Evolutionary conservation across 1,140 invertebrate species (phyloP), one percentile per base, ranked within the genome.

Genomic region (Asobara japonica): DNA sequence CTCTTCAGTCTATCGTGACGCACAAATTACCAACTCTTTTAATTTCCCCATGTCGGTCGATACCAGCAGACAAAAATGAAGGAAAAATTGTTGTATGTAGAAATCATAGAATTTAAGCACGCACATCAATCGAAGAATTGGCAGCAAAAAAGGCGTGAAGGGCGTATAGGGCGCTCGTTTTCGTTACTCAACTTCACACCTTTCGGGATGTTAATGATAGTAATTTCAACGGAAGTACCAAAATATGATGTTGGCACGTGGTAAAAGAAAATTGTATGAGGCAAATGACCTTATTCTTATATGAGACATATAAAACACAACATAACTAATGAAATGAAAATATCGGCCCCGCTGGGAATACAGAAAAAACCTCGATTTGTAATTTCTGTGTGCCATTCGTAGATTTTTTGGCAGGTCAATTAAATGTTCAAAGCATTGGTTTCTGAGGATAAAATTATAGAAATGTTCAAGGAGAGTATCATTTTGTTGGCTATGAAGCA

Each of bases 1-100:
- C 77, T 75, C 74, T 77, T 76, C 13, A 45, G n/a, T 56, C 20
- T 25, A 27, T 56, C 51, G 51, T 56, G 51, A 56, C 51, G 51
- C 66, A 31, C 20, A 31, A n/a, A 69, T 48, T n/a, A 41, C 33
- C 18, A 65, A 41, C 11, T 41, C 33, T 36, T 41, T 31, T 25
- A 65, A 65, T 33, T 38, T 36, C 27, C 25, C 13, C 11, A 25
- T 36, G 38, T 41, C 25, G 11, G 64, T 65, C 33, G 33, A 33
- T 30, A 16, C 18, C 20, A 18, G 6, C 7, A 33, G 29, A 33
- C 4, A 33, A 31, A 64, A 64, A 1, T 11, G 0, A 25, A 36
- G 20, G 27, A 41, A 25, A 38, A 41, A 64, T 22, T 64, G 22
- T 1, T 56, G 51, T 56, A 27, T 56, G 22, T 6, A 56, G 13